Evolutionary conservation across 2,888 invertebrate genomes (phyloP).

Genomic region (Polydesmus complanatus): DNA sequence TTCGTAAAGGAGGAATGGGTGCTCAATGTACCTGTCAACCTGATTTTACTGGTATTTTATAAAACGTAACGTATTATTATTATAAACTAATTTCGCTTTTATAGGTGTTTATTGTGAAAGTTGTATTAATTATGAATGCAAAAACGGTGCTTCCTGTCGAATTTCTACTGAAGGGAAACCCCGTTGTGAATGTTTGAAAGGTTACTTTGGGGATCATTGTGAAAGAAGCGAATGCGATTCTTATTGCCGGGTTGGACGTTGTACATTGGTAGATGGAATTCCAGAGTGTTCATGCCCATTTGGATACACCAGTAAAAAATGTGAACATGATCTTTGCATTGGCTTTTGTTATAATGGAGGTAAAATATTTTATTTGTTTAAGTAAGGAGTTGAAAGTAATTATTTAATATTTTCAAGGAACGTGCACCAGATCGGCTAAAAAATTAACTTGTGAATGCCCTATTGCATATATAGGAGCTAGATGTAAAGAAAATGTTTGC

Average conservation of each 20-base stretch:
- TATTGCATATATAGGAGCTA: slow-evolving; percentile 34
- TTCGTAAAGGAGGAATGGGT: slow-evolving; percentile 17
- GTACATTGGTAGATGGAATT: slow-evolving; percentile 29
- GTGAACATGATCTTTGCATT: slow-evolving; percentile 45
- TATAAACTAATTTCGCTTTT: neutral
- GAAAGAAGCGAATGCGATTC: slow-evolving; percentile 35
- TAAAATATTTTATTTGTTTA: slow-evolving; percentile 19
- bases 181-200: slow-evolving; percentile 42
- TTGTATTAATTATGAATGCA: slow-evolving; percentile 35
- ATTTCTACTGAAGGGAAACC: slow-evolving; percentile 7
- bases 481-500: slow-evolving; percentile 42
- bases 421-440: slow-evolving; percentile 32
- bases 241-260: slow-evolving; percentile 36
- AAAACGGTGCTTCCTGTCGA: slow-evolving; percentile 42
- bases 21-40: slow-evolving; percentile 39
- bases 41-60: slow-evolving; percentile 36
- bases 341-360: slow-evolving; percentile 47
- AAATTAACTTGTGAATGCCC: slow-evolving; percentile 37
- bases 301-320: slow-evolving; percentile 43
- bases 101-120: slow-evolving; percentile 23
- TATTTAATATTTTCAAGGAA: slow-evolving; percentile 21
- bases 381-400: slow-evolving; percentile 8
- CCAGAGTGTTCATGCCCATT: slow-evolving; percentile 38
- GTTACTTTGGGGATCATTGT: slow-evolving; percentile 40
- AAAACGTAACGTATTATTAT: neutral